Conservation (phyloP, 1,140 invertebrate species). For the Ceratina calcarata region DNA sequence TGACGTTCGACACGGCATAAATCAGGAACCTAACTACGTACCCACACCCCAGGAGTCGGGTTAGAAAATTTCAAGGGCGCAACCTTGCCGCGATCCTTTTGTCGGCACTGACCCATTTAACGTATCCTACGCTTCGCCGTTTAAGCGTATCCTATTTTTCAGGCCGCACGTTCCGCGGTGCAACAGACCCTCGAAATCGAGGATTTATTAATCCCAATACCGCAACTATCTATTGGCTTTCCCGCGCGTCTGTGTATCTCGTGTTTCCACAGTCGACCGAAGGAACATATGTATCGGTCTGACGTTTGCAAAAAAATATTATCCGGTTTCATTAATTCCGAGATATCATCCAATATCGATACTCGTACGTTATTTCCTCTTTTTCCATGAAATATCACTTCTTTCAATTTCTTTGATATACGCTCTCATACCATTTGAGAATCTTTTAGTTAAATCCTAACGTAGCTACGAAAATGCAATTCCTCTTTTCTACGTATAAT, state of each 20-base stretch:
- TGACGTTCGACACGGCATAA: constrained; percentile 18
- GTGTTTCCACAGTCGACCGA: no score
- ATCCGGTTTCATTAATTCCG: constrained; percentile 11
- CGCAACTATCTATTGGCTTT: neutral
- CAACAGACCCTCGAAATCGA: constrained; percentile 19
- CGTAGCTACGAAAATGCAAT: no score
- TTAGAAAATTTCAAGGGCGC: constrained; percentile 35
- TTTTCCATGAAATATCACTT: neutral
- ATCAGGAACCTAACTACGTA: constrained; percentile 15
- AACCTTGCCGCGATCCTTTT: constrained; percentile 26
- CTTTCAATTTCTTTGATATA: no score
- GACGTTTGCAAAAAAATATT: no score
- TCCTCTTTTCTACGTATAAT: no score
- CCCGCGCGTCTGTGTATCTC: no score
- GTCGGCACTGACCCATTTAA: constrained; percentile 37
- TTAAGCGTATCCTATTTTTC: constrained; percentile 39
- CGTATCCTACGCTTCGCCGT: constrained; percentile 6
- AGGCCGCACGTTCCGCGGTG: neutral
- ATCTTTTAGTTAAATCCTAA: no score
- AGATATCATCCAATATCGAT: neutral
- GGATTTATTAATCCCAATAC: constrained; percentile 25
- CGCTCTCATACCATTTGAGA: no score
- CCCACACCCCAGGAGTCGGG: neutral
- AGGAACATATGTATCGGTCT: no score
- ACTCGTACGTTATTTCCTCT: neutral